Conservation (phyloP, 2,888 invertebrate species). For the Beris chalybata region DNA sequence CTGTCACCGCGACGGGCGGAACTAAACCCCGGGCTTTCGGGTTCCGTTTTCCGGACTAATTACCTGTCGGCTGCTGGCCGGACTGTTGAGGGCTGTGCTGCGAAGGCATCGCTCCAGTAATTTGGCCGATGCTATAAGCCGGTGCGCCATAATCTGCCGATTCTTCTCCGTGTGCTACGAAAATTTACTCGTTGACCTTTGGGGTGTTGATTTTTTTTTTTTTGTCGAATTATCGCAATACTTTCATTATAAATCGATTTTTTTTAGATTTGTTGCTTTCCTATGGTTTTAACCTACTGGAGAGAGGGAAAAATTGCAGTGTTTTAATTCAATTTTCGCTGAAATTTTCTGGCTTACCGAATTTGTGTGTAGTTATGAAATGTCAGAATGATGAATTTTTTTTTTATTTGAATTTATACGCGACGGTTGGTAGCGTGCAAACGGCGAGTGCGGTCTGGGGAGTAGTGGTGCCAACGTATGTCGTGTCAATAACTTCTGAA, state of each 20-base stretch:
- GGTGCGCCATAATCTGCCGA: slow-evolving; percentile 61
- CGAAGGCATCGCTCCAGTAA: slow-evolving; percentile 59
- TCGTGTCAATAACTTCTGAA: no score
- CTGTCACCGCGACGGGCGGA: slow-evolving; percentile 26
- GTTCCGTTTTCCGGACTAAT: slow-evolving; percentile 21
- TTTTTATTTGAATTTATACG: background rate
- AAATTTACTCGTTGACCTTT: slow-evolving; percentile 21
- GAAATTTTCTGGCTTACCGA: slow-evolving; percentile 24
- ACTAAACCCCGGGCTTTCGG: slow-evolving; percentile 2
- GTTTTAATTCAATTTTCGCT: background rate
- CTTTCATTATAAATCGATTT: slow-evolving; percentile 18
- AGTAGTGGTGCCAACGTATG: no score
- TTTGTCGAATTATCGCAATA: slow-evolving; percentile 16
- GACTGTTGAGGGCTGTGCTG: slow-evolving; percentile 1
- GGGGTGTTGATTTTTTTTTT: slow-evolving; percentile 3
- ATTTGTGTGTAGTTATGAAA: slow-evolving; percentile 27
- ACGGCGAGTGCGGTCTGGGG: no score
- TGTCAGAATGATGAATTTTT: slow-evolving; percentile 8
- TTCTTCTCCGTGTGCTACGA: background rate
- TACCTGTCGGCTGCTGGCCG: slow-evolving; percentile 53
- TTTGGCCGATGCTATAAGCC: slow-evolving; percentile 62
- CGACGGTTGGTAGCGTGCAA: background rate
- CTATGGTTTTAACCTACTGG: slow-evolving; percentile 7
- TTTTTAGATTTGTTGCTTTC: slow-evolving; percentile 5
- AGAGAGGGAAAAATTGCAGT: background rate